phyloP scores from a whole-genome alignment of 1,140 invertebrate species.

The Cherax destructor region DNA sequence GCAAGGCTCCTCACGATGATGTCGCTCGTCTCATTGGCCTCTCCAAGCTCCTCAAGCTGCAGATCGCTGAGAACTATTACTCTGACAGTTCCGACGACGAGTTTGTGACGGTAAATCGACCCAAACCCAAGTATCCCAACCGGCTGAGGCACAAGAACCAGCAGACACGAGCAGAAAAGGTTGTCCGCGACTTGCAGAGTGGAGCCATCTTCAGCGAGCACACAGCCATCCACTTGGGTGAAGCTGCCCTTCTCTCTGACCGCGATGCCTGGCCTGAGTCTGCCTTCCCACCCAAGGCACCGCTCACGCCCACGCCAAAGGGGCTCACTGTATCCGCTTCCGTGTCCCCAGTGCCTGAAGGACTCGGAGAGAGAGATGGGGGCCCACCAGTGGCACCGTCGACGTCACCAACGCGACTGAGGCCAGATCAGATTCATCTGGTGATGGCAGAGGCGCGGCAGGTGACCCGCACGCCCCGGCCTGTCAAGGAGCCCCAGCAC shows the following conservation, averaged over 20 bases:
- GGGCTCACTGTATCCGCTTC: constrained; percentile 39
- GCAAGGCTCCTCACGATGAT: constrained; percentile 92
- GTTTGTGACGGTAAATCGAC: constrained; percentile 77
- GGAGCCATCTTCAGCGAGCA: constrained; percentile 73
- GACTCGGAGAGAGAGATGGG: constrained; percentile 21
- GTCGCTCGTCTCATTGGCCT: constrained; percentile 92
- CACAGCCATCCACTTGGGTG: constrained; percentile 67
- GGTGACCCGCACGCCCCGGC: constrained; percentile 65
- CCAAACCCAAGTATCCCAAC: constrained; percentile 80
- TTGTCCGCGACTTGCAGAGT: constrained; percentile 73
- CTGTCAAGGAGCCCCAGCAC: constrained; percentile 65
- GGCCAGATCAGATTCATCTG: constrained; percentile 70
- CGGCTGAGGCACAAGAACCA: constrained; percentile 75
- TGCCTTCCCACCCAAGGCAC: constrained; percentile 60
- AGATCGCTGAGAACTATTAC: constrained; percentile 90
- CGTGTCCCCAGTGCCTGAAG: constrained; percentile 38
- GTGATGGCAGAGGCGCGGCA: constrained; percentile 70
- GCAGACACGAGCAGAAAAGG: constrained; percentile 71
- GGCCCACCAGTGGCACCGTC: constrained; percentile 13
- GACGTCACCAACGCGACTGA: constrained; percentile 50
- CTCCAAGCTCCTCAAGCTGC: constrained; percentile 85
- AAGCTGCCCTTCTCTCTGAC: constrained; percentile 63
- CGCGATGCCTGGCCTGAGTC: constrained; percentile 65
- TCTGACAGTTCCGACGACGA: constrained; percentile 89
- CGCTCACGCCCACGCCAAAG: constrained; percentile 50